phyloP scores from a whole-genome alignment of 2,888 invertebrate species.

The Girardia tigrina region DNA sequence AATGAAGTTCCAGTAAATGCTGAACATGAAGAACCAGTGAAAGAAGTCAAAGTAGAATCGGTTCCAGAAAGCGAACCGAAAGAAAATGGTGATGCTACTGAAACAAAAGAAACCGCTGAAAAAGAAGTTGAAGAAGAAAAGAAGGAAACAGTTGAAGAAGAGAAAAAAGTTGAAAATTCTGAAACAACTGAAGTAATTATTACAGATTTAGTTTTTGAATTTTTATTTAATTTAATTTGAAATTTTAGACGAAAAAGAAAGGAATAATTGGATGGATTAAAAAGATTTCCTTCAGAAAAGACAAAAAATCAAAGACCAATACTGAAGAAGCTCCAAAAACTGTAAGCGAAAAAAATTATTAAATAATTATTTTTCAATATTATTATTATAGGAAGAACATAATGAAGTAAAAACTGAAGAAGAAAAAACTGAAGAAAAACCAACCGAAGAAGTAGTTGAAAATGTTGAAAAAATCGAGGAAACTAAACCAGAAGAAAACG shows the following conservation, averaged over 20 bases:
- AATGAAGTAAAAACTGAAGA: conserved; percentile 1
- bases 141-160: neutral
- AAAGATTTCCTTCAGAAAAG: conserved; percentile 6
- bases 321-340: neutral
- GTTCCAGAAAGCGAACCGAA: neutral
- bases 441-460: neutral
- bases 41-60: neutral
- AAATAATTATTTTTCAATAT: neutral
- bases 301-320: neutral
- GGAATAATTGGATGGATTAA: neutral
- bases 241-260: neutral
- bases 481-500: conserved; percentile 4
- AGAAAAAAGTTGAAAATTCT: neutral
- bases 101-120: neutral
- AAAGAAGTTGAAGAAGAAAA: neutral
- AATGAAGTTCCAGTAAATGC: neutral
- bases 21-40: neutral
- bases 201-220: neutral
- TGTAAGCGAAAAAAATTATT: neutral
- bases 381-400: neutral
- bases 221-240: neutral
- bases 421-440: conserved; percentile 6
- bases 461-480: neutral
- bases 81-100: neutral
- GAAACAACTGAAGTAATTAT: neutral